phyloP scores from a whole-genome alignment of 30 jellyfish, hydroid and myxozoan genomes.

The Hydractinia echinata region DNA sequence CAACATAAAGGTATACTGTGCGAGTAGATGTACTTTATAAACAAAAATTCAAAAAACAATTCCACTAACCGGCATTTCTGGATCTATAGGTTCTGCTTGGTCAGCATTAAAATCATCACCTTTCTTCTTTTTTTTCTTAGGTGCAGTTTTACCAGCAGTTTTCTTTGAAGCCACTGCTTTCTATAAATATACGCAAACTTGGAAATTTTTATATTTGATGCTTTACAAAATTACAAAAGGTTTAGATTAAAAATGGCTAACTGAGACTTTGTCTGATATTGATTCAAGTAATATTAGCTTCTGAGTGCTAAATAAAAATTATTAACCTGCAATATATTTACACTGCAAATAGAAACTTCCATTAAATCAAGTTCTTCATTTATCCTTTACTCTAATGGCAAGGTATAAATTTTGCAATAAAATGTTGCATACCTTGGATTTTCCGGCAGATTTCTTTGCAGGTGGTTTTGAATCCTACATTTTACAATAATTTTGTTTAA shows the following conservation, averaged over 20 bases:
- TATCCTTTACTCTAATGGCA: too few relatives aligned
- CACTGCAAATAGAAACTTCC: too few relatives aligned
- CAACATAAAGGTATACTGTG: too few relatives aligned
- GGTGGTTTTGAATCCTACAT: conserved; percentile 7
- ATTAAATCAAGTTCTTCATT: too few relatives aligned
- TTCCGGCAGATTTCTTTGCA: background rate
- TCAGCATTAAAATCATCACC: conserved; percentile 72
- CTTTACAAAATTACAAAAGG: background rate
- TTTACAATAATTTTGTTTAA: background rate
- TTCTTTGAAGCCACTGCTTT: conserved; percentile 23
- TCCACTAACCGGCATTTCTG: conserved; percentile 58
- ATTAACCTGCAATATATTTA: too few relatives aligned
- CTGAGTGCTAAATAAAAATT: too few relatives aligned
- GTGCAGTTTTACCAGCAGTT: conserved; percentile 29
- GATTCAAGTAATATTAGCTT: too few relatives aligned
- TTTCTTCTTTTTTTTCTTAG: conserved; percentile 55
- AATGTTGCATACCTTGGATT: background rate
- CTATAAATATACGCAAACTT: too few relatives aligned
- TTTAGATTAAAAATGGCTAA: background rate
- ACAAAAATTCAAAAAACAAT: too few relatives aligned
- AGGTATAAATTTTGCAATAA: too few relatives aligned
- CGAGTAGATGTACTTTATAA: too few relatives aligned
- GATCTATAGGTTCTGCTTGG: conserved; percentile 68
- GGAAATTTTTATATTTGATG: background rate
- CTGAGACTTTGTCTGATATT: too few relatives aligned